A percentile compares a stretch with the other conserved stretches of the same genome.
Evolutionary conservation across 2,797 vertebrate species (phyloP).

Genomic region (Paedocypris micromegethes): DNA sequence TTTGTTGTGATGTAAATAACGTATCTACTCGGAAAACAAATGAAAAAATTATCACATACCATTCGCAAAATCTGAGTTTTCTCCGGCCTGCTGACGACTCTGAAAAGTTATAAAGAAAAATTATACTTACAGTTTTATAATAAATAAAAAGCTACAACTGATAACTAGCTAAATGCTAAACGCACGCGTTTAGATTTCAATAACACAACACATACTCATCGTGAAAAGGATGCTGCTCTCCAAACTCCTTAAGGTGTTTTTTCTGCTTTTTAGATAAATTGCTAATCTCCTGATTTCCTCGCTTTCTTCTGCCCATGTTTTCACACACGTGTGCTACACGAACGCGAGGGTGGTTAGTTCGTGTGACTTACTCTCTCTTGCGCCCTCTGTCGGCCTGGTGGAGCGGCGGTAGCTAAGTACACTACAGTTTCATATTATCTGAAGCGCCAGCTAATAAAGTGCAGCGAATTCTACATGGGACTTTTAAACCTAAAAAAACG

Average conservation of each 20-base stretch:
- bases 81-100: constrained; percentile 70
- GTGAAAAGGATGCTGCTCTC: constrained; percentile 88
- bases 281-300: constrained; percentile 58
- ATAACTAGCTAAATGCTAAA: not conserved
- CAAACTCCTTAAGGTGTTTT: constrained; percentile 88
- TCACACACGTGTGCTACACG: constrained; percentile 43
- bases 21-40: no score
- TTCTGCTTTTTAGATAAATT: constrained; percentile 85
- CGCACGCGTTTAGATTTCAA: not conserved
- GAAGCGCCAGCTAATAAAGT: no score
- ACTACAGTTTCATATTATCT: no score
- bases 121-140: no score
- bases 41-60: constrained; percentile 67
- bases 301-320: constrained; percentile 80
- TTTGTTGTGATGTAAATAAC: no score
- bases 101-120: constrained; percentile 49
- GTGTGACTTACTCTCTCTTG: not conserved
- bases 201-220: constrained; percentile 69
- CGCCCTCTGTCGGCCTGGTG: constrained; percentile 39
- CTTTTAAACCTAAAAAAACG: no score
- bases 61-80: constrained; percentile 74
- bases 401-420: not conserved
- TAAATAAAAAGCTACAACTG: no score
- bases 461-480: no score
- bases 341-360: not conserved